These are phyloP conservation scores for Chirona hameri DNA, from an alignment of 2,888 invertebrate species.

Conservation along the genomic window DNA sequence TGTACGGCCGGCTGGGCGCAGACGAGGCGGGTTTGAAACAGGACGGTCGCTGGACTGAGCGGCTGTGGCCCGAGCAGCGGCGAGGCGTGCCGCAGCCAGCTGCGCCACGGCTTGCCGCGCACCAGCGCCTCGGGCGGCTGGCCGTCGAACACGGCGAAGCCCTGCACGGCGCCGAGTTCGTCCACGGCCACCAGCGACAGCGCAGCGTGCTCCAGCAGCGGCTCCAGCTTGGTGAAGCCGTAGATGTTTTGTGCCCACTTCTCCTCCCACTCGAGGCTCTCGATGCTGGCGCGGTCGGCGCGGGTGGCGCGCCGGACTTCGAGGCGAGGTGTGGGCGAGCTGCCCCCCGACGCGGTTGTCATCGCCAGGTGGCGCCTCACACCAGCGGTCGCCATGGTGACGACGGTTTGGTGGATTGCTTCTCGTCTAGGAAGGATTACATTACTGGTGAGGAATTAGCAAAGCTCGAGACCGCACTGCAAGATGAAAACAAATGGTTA, in stretches of 20 bases:
- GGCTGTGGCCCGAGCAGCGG: background rate
- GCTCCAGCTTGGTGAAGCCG: background rate
- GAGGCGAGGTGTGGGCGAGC: background rate
- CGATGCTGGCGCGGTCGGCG: background rate
- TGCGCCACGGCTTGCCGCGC: background rate
- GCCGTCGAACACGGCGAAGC: background rate
- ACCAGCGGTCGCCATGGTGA: background rate
- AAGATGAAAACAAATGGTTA: too few species aligned
- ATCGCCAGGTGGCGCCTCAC: background rate
- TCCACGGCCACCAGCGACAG: background rate
- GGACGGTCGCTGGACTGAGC: background rate
- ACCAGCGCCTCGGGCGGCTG: background rate
- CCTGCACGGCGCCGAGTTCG: background rate
- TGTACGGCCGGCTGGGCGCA: background rate
- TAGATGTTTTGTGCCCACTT: background rate
- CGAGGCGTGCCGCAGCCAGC: background rate
- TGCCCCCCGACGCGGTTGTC: background rate
- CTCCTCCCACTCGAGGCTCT: constrained; percentile 1
- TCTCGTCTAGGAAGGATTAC: too few species aligned
- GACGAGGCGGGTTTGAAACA: background rate
- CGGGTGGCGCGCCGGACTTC: background rate
- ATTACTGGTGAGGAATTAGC: too few species aligned
- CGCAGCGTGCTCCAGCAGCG: background rate
- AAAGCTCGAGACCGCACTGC: too few species aligned
- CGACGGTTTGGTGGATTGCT: background rate